Base-by-base conservation (phyloP, 64 coral and sea anemone genomes). In the Platygyra sinensis region DNA sequence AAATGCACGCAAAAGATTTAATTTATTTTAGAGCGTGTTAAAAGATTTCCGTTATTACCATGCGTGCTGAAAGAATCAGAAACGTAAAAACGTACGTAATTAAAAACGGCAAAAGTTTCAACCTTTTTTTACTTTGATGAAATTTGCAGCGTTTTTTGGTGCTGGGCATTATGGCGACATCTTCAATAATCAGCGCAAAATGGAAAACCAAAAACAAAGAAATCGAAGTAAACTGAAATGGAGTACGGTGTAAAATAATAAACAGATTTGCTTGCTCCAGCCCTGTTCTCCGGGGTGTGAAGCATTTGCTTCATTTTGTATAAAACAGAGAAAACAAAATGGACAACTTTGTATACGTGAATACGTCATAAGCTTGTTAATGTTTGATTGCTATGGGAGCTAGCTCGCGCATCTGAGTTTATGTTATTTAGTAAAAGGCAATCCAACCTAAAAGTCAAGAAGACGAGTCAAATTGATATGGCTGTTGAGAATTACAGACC, bases 1-100 rank as follows among this genome's bases (percentile, higher is more conserved):
- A 39, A 64, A 10, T 28, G 19, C 76, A 79, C 76, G 76, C 76
- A 13, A 16, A 22, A 28, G n/a, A 79, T 67, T 83, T 83, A 83
- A 83, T 31, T 80, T 80, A 80, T 80, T 60, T 79, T 62, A 80
- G 51, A 32, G 78, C 78, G 52, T 80, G 78, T 52, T 25, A 52
- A 52, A 77, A 20, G 51, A 30, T 18, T 15, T 60, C 5, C 3
- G n/a, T 59, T 80, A 3, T 60, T 1, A 25, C 9, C 52, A 60
- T 9, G 39, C 33, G 33, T 29, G 27, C 1, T 20, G 33, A 22
- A 19, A 81, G 1, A 20, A 12, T 57, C 6, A 57, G 54, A 2
- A 57, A 57, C 54, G 54, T 57, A 57, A 57, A 15, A 14, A 57
- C 54, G 54, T 57, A 46, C 42, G 42, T 46, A 46, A 46, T 46